These are phyloP conservation scores for Drosophila quasianomalipes DNA, from an alignment of 2,888 invertebrate species.

Conservation along the genomic window DNA sequence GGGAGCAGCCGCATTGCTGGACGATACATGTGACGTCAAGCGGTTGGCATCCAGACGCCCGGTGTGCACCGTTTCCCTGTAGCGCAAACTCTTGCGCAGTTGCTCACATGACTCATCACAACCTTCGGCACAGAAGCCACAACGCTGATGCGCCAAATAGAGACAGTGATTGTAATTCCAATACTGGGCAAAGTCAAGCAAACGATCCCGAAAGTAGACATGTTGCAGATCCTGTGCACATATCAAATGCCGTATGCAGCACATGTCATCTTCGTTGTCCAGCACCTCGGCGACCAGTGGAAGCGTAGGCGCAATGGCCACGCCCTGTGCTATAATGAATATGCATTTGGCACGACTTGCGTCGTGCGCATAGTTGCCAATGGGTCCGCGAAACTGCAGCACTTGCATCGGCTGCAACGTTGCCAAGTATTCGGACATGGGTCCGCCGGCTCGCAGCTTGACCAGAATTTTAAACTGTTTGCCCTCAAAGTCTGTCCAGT, in stretches of 20 bases:
- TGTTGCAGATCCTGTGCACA: conserved; percentile 87
- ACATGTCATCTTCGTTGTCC: conserved; percentile 89
- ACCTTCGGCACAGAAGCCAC: conserved; percentile 30
- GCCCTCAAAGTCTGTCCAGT: conserved; percentile 70
- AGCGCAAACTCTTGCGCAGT: conserved; percentile 69
- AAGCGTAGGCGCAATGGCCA: conserved; percentile 91
- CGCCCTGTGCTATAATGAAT: conserved; percentile 89
- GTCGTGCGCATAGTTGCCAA: conserved; percentile 86
- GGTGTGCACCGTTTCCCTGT: conserved; percentile 73
- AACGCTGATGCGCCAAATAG: conserved; percentile 86
- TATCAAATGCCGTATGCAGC: conserved; percentile 88
- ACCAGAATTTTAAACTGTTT: conserved; percentile 88
- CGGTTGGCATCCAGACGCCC: conserved; percentile 57
- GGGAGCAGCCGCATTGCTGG: not conserved
- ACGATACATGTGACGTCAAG: conserved; percentile 17
- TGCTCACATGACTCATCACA: conserved; percentile 56
- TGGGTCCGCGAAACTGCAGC: conserved; percentile 91
- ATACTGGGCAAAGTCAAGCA: conserved; percentile 87
- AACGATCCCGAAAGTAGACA: conserved; percentile 88
- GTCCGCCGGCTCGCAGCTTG: conserved; percentile 87
- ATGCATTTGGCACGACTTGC: conserved; percentile 66
- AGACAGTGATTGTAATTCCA: conserved; percentile 92
- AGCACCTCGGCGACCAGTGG: conserved; percentile 88
- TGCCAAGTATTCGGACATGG: conserved; percentile 87
- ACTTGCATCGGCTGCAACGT: conserved; percentile 86